Percentiles rank a stretch among this genome's conserved stretches.
These are phyloP conservation scores for Electrona antarctica DNA, from an alignment of 2,113 vertebrate species.

Conservation along the genomic window DNA sequence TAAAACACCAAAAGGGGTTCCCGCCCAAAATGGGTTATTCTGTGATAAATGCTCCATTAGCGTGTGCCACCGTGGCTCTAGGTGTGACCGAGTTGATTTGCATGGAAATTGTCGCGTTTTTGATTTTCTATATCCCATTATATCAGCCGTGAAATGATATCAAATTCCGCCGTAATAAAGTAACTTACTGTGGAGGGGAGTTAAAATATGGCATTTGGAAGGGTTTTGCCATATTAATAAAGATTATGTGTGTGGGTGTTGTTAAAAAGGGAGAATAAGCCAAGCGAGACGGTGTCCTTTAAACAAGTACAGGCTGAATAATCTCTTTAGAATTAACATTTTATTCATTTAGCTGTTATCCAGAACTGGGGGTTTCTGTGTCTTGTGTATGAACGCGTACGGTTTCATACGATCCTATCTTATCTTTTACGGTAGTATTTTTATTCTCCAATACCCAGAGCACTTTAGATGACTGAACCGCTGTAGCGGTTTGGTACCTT, in stretches of 20 bases:
- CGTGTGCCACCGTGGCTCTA: background rate
- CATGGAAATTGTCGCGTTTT: conserved; percentile 5
- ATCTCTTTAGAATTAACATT: too few species aligned
- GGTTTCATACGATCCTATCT: too few species aligned
- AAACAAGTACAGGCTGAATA: background rate
- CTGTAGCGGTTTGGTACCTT: too few species aligned
- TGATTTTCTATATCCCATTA: conserved; percentile 17
- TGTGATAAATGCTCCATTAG: conserved; percentile 3
- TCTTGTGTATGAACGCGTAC: too few species aligned
- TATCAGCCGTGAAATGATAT: background rate
- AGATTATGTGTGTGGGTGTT: background rate
- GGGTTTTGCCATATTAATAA: background rate
- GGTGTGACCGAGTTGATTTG: conserved; percentile 4
- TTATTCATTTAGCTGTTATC: too few species aligned
- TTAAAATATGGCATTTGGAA: background rate
- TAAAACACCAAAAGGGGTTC: too few species aligned
- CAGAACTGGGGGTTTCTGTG: too few species aligned
- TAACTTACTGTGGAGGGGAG: background rate
- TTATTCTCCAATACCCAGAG: too few species aligned
- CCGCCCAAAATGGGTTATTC: too few species aligned
- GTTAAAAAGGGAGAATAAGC: background rate
- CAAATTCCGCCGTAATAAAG: background rate
- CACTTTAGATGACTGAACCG: too few species aligned
- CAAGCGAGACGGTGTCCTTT: background rate
- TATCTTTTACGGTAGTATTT: too few species aligned